Evolutionary conservation across 1,140 invertebrate genomes (phyloP).

Genomic region (Zeugodacus cucurbitae): DNA sequence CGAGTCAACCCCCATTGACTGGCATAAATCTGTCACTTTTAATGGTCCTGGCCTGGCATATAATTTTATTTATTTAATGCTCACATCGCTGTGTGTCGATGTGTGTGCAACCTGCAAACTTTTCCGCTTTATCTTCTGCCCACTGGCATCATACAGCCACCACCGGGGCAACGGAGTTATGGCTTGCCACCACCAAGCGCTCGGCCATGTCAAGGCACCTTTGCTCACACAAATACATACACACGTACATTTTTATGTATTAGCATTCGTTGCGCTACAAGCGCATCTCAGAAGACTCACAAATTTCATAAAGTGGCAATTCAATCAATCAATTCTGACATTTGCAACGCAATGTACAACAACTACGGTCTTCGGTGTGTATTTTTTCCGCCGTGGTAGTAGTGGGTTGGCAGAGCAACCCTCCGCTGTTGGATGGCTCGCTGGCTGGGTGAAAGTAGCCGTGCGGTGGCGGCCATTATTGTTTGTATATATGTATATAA

Average conservation of each 20-base stretch:
- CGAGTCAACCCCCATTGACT: conserved; percentile 41
- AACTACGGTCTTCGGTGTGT: neutral
- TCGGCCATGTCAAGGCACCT: neutral
- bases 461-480: conserved; percentile 24
- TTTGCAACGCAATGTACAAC: conserved; percentile 37
- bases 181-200: conserved; percentile 20
- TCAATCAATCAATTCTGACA: conserved; percentile 66
- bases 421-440: neutral
- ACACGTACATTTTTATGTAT: conserved; percentile 42
- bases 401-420: neutral
- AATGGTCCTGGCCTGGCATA: conserved; percentile 62
- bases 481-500: neutral
- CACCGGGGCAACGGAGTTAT: neutral
- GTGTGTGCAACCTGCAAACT: conserved; percentile 37
- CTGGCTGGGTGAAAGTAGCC: neutral
- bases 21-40: conserved; percentile 66
- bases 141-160: conserved; percentile 43
- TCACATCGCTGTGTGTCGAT: neutral
- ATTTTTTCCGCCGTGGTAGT: neutral
- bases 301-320: conserved; percentile 67
- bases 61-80: conserved; percentile 66
- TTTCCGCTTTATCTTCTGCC: conserved; percentile 41
- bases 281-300: conserved; percentile 66
- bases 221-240: conserved; percentile 23
- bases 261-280: conserved; percentile 52